A percentile compares a stretch with the other conserved stretches of the same genome.
These are phyloP conservation scores for Molossus molossus DNA, from an alignment of 2,797 vertebrate species.

Conservation along the genomic window DNA sequence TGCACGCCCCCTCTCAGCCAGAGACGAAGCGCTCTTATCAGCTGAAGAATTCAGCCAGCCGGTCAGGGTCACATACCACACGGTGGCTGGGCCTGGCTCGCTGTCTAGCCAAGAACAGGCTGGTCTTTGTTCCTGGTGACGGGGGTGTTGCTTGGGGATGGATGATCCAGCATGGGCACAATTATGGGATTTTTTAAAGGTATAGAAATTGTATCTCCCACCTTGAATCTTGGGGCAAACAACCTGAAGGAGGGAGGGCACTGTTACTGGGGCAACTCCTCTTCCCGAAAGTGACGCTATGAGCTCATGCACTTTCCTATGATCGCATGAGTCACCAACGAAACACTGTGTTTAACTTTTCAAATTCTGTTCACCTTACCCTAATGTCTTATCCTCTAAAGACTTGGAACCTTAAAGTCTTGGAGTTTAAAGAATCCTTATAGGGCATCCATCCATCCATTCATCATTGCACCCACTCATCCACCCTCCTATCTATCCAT, in stretches of 20 bases:
- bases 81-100: slow-evolving; percentile 75
- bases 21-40: slow-evolving; percentile 77
- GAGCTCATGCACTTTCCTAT: neutral
- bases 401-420: neutral
- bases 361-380: neutral
- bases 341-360: neutral
- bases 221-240: slow-evolving; percentile 69
- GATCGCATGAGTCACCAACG: neutral
- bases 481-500: fast-evolving
- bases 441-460: neutral
- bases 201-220: slow-evolving; percentile 84
- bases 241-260: slow-evolving; percentile 38
- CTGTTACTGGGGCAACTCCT: slow-evolving; percentile 15
- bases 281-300: neutral
- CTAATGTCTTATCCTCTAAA: neutral
- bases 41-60: slow-evolving; percentile 75
- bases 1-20: neutral
- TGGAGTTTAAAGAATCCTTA: neutral
- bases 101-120: slow-evolving; percentile 84
- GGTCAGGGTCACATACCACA: slow-evolving; percentile 79
- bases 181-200: slow-evolving; percentile 79
- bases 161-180: slow-evolving; percentile 65
- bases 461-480: fast-evolving
- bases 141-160: slow-evolving; percentile 31
- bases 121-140: slow-evolving; percentile 81